Percentiles rank a stretch among this genome's conserved stretches.
phyloP scores from a whole-genome alignment of 2,113 vertebrate genomes.

The Mesembrinibis cayennensis region DNA sequence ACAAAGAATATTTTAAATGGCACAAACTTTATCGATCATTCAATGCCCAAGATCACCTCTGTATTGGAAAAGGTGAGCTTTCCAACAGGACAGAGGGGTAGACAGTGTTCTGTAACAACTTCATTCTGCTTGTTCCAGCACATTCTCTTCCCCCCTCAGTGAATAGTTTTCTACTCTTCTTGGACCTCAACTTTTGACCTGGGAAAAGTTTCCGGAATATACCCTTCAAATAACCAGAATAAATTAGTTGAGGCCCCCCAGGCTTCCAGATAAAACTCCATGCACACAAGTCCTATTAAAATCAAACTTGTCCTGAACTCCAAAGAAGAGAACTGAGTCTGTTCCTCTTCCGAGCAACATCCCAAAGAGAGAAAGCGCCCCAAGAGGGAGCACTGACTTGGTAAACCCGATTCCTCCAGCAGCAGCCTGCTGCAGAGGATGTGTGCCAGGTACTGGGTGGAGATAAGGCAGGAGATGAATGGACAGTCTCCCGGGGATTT shows the following conservation, averaged over 20 bases:
- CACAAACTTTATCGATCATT: background rate
- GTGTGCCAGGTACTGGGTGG: slow-evolving; percentile 54
- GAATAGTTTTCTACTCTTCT: background rate
- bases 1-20: background rate
- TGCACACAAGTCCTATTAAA: background rate
- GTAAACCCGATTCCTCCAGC: background rate
- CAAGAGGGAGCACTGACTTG: background rate
- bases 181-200: background rate
- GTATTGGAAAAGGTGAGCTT: background rate
- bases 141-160: background rate
- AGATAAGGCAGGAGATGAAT: slow-evolving; percentile 23
- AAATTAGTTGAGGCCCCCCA: background rate
- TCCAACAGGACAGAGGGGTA: background rate
- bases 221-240: background rate
- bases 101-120: background rate
- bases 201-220: background rate
- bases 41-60: background rate
- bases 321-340: background rate
- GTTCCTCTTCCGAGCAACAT: background rate
- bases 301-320: background rate
- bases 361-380: background rate
- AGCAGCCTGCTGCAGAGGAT: background rate
- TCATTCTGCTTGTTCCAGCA: background rate
- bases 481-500: slow-evolving; percentile 1
- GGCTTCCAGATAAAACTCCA: background rate